Base-by-base conservation (phyloP, 2,888 invertebrate genomes). In the Sarcophaga carnaria region DNA sequence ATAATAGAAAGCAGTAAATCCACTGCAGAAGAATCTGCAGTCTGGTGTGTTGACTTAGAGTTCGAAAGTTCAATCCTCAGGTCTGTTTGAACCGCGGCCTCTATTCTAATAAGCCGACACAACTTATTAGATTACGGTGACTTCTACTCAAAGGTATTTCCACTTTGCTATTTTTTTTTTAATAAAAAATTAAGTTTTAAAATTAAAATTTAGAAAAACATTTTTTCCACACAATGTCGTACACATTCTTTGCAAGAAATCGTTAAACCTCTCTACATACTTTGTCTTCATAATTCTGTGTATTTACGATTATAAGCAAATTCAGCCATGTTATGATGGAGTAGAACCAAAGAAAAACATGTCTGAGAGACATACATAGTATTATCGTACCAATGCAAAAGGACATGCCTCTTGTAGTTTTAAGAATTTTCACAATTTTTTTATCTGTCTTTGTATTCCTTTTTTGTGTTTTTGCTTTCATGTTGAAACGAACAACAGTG, bases 261-360 rank as follows among this genome's bases (percentile, higher is more conserved):
- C 4, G 14, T 27, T 27, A 17, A 14, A 3, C 25, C 5, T 64
- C 12, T 25, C 22, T 3, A 64, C 64, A 14, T 64, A 64, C 6
- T 17, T 17, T 0, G 6, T 14, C 14, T 17, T 64, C 17, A 64
- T 27, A 64, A 12, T 25, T 27, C 3, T 64, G 17, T 14, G 27
- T 37, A 67, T 74, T 27, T 54, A 64, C 76, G 60, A 62, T 72
- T 69, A 69, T 69, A 54, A 74, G 64, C 22, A 80, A 75, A 75
- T 70, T 83, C 8, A 83, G 22, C 25, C 69, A 78, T 71, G 72
- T 60, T 20, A 54, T 69, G 17, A 37, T 59, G 70, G 60, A 67
- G 47, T 71, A 54, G 17, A 72, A 69, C 54, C 54, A 71, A 54
- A 67, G 70, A 22, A 84, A 71, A 85, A 82, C 45, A 78, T 78